A percentile compares a stretch with the other conserved stretches of the same genome.
These are phyloP conservation scores for Balaeniceps rex DNA, from an alignment of 2,113 vertebrate species.

Conservation along the genomic window DNA sequence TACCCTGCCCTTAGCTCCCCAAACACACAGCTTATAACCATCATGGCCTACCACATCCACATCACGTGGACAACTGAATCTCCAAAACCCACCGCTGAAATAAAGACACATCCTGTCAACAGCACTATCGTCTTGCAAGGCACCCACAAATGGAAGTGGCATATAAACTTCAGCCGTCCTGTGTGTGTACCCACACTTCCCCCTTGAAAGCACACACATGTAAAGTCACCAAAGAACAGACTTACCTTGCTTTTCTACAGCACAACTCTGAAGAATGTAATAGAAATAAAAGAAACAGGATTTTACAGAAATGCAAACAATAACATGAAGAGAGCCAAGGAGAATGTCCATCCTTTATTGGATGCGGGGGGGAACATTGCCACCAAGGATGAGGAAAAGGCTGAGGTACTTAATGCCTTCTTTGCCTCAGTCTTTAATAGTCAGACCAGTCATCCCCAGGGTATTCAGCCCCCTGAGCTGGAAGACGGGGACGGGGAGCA, in stretches of 20 bases:
- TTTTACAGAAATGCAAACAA: background rate
- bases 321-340: too few species aligned
- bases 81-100: background rate
- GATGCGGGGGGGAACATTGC: too few species aligned
- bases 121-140: background rate
- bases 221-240: background rate
- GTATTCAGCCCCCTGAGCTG: too few species aligned
- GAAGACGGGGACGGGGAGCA: too few species aligned
- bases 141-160: conserved; percentile 2
- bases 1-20: background rate
- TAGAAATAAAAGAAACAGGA: background rate
- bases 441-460: too few species aligned
- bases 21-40: background rate
- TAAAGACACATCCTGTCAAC: conserved; percentile 31
- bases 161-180: background rate
- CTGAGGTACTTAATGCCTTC: too few species aligned
- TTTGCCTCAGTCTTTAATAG: too few species aligned
- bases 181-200: background rate
- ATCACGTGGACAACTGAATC: background rate
- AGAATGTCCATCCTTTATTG: too few species aligned
- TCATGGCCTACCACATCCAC: conserved; percentile 20
- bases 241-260: background rate
- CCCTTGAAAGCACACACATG: background rate
- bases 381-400: too few species aligned
- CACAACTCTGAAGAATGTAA: background rate